phyloP scores from a whole-genome alignment of 2,888 invertebrate species.

The Eurytoma californica region DNA sequence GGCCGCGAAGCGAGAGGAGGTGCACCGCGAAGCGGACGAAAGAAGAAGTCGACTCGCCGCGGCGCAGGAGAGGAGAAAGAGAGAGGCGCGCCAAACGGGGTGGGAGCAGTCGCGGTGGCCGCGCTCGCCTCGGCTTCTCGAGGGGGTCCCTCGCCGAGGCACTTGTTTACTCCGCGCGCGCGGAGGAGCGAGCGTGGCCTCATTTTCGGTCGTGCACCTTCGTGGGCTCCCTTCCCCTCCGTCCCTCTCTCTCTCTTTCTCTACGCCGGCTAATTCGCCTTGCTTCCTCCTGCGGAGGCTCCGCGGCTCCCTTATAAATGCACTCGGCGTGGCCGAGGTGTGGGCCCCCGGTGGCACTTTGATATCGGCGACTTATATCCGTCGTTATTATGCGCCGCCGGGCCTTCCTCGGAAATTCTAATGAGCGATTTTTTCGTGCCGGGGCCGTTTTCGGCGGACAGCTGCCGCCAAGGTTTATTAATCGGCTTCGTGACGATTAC shows the following conservation, averaged over 20 bases:
- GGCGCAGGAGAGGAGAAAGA: slow-evolving; percentile 25
- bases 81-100: not conserved
- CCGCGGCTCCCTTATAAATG: not conserved
- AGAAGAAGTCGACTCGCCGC: not conserved
- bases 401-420: not conserved
- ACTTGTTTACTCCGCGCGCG: slow-evolving; percentile 69
- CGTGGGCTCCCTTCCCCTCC: not conserved
- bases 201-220: slow-evolving; percentile 73
- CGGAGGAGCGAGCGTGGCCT: slow-evolving; percentile 67
- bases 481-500: too few relatives aligned
- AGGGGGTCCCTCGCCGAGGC: slow-evolving; percentile 59
- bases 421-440: not conserved
- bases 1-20: not conserved
- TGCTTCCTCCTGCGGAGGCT: slow-evolving; percentile 64
- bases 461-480: too few relatives aligned
- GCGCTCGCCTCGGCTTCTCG: slow-evolving; percentile 17
- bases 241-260: not conserved
- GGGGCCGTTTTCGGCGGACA: not conserved
- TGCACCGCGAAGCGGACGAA: not conserved
- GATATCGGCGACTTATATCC: not conserved
- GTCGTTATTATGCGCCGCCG: not conserved
- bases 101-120: slow-evolving; percentile 8
- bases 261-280: slow-evolving; percentile 67
- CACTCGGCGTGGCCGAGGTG: not conserved
- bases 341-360: slow-evolving; percentile 1